Conservation (phyloP, 2,113 vertebrate genomes). For the Aphelocoma coerulescens region DNA sequence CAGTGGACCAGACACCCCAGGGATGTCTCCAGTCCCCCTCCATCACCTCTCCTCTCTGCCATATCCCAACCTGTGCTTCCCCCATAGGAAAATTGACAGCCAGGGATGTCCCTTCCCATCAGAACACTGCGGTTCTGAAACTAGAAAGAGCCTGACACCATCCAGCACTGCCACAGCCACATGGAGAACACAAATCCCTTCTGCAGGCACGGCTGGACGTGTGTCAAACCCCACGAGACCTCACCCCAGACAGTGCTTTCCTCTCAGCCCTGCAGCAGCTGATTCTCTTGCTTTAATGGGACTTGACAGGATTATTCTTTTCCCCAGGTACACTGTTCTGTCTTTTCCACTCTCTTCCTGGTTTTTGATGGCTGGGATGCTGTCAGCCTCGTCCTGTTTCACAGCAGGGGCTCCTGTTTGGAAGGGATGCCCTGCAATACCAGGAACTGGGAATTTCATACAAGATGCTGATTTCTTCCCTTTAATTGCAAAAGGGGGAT, state of each 20-base stretch:
- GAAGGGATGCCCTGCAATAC: background rate
- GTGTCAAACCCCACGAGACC: background rate
- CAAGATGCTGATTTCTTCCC: background rate
- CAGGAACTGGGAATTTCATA: background rate
- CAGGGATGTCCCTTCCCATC: background rate
- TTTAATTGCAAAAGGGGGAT: background rate
- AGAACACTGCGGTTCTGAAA: background rate
- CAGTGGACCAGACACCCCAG: background rate
- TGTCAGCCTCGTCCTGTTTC: background rate
- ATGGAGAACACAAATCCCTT: background rate
- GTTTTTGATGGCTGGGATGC: background rate
- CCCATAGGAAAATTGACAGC: accelerated
- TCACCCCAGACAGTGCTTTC: background rate
- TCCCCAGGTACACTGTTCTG: background rate
- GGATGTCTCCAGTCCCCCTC: background rate
- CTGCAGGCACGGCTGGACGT: accelerated
- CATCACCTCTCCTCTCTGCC: background rate
- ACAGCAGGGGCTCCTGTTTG: background rate
- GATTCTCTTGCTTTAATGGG: background rate
- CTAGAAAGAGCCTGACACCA: background rate
- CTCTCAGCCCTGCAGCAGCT: background rate
- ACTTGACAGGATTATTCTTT: background rate
- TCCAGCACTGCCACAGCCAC: background rate
- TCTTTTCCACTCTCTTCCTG: background rate
- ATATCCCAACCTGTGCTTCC: accelerated